Base-by-base conservation (phyloP, 2,797 vertebrate genomes). In the Ctenochaetus hawaiiensis region DNA sequence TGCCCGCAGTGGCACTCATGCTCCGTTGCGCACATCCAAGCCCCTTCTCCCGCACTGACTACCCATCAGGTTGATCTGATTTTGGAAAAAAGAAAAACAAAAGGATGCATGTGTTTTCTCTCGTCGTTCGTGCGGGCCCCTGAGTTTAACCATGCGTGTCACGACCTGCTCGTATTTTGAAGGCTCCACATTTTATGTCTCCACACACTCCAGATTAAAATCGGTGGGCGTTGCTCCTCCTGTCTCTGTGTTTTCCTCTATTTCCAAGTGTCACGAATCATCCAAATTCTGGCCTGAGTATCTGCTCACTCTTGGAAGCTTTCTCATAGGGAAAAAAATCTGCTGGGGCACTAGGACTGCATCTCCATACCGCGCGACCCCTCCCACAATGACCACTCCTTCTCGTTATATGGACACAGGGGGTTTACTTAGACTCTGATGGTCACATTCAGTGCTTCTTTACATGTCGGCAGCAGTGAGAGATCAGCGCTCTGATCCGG, bases 241-340 rank as follows among this genome's bases (percentile, higher is more conserved):
- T 57, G 85, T 75, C 68, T 77, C 73, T 53, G 43, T 53, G 53
- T 47, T 80, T 71, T 34, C 30, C 58, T 69, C 44, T 65, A 8
- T 67, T 26, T 64, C 67, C 74, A 81, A 86, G 82, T 87, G 88
- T 91, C 92, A 92, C 92, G 88, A 92, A 81, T 84, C 83, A 66
- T 62, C 68, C 52, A 73, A 43, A 80, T 26, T 58, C 30, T 63
- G 64, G 62, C 66, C 68, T 17, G 39, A 57, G 79, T 17, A 13
- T 65, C 54, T 63, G 62, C 30, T 23, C 17, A n/a, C 57, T 66
- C 61, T 47, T 30, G 52, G 66, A 72, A 26, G 41, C 47, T 37
- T 58, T 65, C 48, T 72, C 77, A 64, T n/a, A 37, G 68, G 60
- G 45, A 34, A 6, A 17, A 17, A 63, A 48, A 66, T 72, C 80